A percentile compares a stretch with the other conserved stretches of the same genome.
These are phyloP conservation scores for Ailurus styani DNA, from an alignment of 2,113 vertebrate genomes.

Conservation along the genomic window DNA sequence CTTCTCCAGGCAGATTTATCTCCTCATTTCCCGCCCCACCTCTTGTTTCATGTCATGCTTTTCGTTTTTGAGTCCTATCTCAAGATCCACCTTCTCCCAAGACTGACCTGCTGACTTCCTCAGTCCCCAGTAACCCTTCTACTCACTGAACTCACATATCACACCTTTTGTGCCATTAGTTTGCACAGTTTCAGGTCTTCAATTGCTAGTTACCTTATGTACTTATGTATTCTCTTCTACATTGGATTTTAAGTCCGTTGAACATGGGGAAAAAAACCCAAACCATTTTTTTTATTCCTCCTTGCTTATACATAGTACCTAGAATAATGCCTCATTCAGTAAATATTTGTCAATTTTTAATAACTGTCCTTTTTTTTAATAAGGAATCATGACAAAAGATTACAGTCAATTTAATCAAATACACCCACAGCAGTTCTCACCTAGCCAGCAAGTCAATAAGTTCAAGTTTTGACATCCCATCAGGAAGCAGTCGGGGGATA, in stretches of 20 bases:
- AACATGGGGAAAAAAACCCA: neutral
- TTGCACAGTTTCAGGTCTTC: neutral
- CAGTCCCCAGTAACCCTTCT: neutral
- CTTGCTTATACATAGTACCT: neutral
- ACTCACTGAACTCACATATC: neutral
- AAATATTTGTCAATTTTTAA: neutral
- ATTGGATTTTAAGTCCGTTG: neutral
- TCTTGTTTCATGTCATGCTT: neutral
- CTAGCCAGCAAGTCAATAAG: slow-evolving; percentile 95
- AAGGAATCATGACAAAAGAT: neutral
- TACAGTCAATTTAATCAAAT: neutral
- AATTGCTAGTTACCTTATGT: neutral
- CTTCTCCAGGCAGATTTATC: neutral
- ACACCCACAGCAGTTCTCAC: slow-evolving; percentile 41
- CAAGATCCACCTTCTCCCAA: neutral
- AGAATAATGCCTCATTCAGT: neutral
- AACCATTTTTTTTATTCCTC: neutral
- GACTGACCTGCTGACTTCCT: neutral
- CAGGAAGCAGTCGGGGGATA: slow-evolving; percentile 96
- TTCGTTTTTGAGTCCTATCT: neutral
- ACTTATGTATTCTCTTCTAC: neutral
- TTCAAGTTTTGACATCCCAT: slow-evolving; percentile 98
- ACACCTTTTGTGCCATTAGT: neutral
- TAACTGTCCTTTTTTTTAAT: neutral
- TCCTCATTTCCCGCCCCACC: neutral